Percentiles rank a stretch among this genome's conserved stretches.
Conservation (phyloP, 2,888 invertebrate species). For the Achlya flavicornis region DNA sequence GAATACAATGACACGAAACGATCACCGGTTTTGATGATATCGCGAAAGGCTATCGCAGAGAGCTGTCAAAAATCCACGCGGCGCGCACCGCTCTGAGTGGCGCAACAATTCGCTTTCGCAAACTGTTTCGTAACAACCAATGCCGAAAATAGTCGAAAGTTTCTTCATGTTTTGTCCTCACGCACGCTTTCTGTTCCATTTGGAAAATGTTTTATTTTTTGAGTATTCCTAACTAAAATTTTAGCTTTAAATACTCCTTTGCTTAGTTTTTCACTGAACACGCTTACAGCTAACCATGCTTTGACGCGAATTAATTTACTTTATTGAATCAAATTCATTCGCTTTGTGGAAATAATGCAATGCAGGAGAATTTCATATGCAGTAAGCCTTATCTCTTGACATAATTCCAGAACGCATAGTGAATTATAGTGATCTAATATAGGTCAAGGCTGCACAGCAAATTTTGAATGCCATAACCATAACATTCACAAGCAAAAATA, state of each 20-base stretch:
- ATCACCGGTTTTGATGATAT: constrained; percentile 31
- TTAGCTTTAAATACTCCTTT: background rate
- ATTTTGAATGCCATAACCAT: too few species aligned
- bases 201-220: constrained; percentile 13
- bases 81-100: constrained; percentile 36
- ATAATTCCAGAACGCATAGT: too few species aligned
- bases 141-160: constrained; percentile 75
- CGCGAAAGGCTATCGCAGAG: constrained; percentile 30
- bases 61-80: constrained; percentile 43
- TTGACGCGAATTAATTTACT: too few species aligned
- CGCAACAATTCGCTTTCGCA: constrained; percentile 74
- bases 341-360: too few species aligned
- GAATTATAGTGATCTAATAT: too few species aligned
- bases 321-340: too few species aligned
- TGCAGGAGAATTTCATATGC: too few species aligned
- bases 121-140: constrained; percentile 67
- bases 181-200: constrained; percentile 47
- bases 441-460: too few species aligned
- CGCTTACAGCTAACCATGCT: too few species aligned
- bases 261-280: background rate
- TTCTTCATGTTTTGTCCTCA: constrained; percentile 61
- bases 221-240: background rate
- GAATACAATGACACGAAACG: background rate
- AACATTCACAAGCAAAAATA: too few species aligned
- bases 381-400: too few species aligned